Percentiles rank a stretch among this genome's conserved stretches.
phyloP scores from a whole-genome alignment of 1,140 invertebrate genomes.

The Zaprionus africanus region DNA sequence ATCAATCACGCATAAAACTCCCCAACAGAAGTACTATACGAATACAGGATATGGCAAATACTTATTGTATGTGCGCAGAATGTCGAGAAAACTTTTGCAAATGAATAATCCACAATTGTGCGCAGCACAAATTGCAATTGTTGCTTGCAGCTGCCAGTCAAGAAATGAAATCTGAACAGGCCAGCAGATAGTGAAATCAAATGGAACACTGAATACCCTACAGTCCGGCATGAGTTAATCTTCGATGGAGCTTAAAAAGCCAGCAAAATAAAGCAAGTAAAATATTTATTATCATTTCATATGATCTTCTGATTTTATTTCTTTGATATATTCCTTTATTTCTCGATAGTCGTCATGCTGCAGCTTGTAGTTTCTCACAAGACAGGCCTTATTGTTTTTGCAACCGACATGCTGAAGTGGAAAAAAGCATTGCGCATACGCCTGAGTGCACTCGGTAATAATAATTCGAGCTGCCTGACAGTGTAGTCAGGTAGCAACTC shows the following conservation, averaged over 20 bases:
- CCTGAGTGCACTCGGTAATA: constrained; percentile 79
- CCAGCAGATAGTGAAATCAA: background rate
- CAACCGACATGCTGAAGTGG: constrained; percentile 71
- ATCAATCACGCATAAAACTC: background rate
- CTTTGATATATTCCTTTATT: background rate
- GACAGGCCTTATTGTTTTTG: constrained; percentile 63
- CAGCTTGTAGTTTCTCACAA: constrained; percentile 12
- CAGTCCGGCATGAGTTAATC: background rate
- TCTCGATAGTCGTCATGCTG: background rate
- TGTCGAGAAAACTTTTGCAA: constrained; percentile 68
- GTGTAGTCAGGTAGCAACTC: constrained; percentile 21
- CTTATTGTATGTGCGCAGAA: constrained; percentile 33
- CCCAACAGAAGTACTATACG: background rate
- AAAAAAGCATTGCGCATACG: constrained; percentile 80
- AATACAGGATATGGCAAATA: constrained; percentile 17
- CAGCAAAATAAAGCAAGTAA: background rate
- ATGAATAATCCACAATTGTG: constrained; percentile 77
- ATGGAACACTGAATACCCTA: background rate
- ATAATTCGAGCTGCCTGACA: constrained; percentile 69
- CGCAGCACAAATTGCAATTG: constrained; percentile 76
- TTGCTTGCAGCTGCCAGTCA: constrained; percentile 67
- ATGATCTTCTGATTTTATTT: background rate
- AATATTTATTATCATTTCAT: background rate
- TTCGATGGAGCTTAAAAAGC: background rate
- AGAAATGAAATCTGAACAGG: constrained; percentile 55